Percentiles rank a stretch among this genome's conserved stretches.
These are phyloP conservation scores for Amphiprion ocellaris DNA, from an alignment of 2,113 vertebrate species.

Conservation along the genomic window DNA sequence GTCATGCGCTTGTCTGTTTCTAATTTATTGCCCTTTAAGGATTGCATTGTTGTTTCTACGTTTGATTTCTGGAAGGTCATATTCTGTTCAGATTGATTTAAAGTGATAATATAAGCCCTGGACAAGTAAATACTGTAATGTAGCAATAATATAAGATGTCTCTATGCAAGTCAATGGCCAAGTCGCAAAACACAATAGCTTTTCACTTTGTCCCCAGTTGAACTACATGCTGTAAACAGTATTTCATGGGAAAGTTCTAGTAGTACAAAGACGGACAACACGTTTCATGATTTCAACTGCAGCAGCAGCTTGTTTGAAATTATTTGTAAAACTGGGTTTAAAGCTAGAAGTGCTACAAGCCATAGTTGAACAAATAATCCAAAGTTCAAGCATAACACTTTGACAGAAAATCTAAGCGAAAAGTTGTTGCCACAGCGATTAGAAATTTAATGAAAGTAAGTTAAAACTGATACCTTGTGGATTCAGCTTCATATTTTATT, in stretches of 20 bases:
- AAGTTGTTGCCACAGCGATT: background rate
- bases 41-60: background rate
- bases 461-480: background rate
- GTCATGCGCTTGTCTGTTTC: constrained; percentile 46
- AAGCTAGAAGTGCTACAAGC: background rate
- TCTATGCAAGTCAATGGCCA: background rate
- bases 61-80: background rate
- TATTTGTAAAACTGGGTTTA: background rate
- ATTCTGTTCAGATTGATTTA: background rate
- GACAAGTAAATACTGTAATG: constrained; percentile 2
- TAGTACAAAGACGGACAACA: background rate
- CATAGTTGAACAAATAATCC: no score
- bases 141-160: background rate
- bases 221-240: background rate
- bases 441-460: background rate
- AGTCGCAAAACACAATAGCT: background rate
- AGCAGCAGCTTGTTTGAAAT: background rate
- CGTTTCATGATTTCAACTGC: background rate
- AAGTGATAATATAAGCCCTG: background rate
- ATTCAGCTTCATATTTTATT: background rate
- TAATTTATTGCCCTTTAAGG: background rate
- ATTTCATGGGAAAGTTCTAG: background rate
- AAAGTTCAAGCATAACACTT: no score
- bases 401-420: no score
- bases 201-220: background rate